Evolutionary conservation across 2,113 vertebrate species (phyloP).

Genomic region (Ceratotherium simum): DNA sequence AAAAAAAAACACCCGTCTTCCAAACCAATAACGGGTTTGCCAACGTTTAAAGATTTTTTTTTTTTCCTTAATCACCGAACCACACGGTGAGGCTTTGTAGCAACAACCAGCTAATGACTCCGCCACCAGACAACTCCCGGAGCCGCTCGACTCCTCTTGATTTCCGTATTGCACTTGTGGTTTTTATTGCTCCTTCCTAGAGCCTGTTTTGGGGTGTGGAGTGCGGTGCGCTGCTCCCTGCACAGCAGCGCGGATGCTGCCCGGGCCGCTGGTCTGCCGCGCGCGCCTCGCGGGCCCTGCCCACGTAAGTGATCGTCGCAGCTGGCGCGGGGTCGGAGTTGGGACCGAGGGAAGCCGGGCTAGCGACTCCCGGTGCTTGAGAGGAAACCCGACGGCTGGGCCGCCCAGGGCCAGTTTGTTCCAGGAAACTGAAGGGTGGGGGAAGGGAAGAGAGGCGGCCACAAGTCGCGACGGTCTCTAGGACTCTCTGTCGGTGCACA

Average conservation of each 20-base stretch:
- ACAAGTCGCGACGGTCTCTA: background rate
- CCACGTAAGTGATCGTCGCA: conserved; percentile 80
- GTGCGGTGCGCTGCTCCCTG: background rate
- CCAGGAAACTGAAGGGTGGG: background rate
- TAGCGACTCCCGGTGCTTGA: background rate
- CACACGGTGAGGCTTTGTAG: conserved; percentile 69
- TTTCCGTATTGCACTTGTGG: conserved; percentile 71
- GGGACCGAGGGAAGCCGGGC: conserved; percentile 21
- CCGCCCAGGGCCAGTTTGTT: background rate
- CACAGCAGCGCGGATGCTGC: conserved; percentile 42
- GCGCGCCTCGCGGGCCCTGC: conserved; percentile 50
- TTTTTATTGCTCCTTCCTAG: conserved; percentile 83
- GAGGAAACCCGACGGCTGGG: background rate
- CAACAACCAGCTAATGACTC: conserved; percentile 67
- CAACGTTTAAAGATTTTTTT: conserved; percentile 69
- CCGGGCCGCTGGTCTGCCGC: conserved; percentile 49
- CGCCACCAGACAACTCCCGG: conserved; percentile 64
- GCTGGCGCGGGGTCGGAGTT: conserved; percentile 7
- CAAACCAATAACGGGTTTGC: conserved; percentile 80
- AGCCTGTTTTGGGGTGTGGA: conserved; percentile 70
- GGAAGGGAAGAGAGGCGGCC: background rate
- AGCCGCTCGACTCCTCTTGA: conserved; percentile 45
- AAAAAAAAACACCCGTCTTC: background rate
- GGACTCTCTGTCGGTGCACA: background rate
- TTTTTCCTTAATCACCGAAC: conserved; percentile 64